Conservation (phyloP, 2,113 vertebrate species). For the Acrocephalus arundinaceus region DNA sequence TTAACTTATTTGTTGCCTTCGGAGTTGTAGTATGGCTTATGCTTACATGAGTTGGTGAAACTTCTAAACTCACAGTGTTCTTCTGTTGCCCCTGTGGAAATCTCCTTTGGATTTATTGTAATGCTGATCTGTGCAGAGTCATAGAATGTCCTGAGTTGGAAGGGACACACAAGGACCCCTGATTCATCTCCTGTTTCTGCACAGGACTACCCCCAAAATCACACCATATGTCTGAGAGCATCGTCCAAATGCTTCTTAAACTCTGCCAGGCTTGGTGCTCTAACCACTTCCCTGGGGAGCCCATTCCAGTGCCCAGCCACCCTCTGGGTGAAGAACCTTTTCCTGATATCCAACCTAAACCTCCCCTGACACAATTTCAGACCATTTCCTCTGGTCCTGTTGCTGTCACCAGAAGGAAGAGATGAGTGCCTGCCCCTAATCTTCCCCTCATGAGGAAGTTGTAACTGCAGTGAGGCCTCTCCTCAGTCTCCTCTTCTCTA, state of each 20-base stretch:
- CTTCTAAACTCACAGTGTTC: background rate
- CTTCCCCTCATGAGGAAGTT: background rate
- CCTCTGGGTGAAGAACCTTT: background rate
- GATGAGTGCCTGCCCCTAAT: background rate
- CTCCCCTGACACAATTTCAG: background rate
- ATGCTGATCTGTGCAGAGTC: background rate
- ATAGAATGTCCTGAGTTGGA: background rate
- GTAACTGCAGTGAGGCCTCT: background rate
- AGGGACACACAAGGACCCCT: background rate
- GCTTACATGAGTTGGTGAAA: background rate
- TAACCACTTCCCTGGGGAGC: background rate
- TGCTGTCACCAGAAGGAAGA: background rate
- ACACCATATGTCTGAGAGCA: no score
- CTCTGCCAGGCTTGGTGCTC: background rate
- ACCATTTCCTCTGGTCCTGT: accelerated
- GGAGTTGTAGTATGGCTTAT: background rate
- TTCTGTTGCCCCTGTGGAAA: background rate
- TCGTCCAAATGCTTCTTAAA: background rate
- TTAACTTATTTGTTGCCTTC: background rate
- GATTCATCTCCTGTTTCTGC: background rate
- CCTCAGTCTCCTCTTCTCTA: background rate
- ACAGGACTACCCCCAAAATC: background rate
- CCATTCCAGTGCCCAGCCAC: accelerated
- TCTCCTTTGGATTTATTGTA: background rate
- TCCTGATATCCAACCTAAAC: background rate